A percentile compares a stretch with the other conserved stretches of the same genome.
Conservation (phyloP, 2,797 vertebrate genomes). For the Sandelia bainsii region DNA sequence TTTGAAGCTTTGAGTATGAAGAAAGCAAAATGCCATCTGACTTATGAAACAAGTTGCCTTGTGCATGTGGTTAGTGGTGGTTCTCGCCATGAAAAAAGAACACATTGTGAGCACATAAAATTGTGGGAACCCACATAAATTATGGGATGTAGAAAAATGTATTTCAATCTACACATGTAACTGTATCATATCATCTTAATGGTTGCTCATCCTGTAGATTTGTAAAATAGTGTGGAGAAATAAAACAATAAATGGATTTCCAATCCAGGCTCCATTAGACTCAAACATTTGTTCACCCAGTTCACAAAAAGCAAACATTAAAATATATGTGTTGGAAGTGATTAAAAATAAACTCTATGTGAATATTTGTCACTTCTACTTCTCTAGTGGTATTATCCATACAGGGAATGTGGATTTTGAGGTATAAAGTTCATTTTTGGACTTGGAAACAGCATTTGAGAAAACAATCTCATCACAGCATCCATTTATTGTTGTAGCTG, state of each 20-base stretch:
- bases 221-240: background rate
- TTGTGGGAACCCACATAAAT: background rate
- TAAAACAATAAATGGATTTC: background rate
- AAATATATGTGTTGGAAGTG: no score
- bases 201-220: background rate
- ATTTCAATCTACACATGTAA: background rate
- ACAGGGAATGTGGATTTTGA: no score
- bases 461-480: background rate
- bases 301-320: no score
- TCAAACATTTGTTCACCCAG: no score
- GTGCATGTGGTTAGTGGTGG: slow-evolving; percentile 2
- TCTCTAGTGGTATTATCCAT: no score
- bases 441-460: background rate
- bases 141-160: background rate
- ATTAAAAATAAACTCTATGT: no score
- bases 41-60: background rate
- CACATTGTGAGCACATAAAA: no score
- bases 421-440: background rate
- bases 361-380: no score
- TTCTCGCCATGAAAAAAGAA: background rate
- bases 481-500: background rate
- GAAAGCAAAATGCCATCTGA: slow-evolving; percentile 1
- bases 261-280: no score
- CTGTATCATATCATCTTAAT: background rate
- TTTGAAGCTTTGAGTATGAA: slow-evolving; percentile 21